Percentiles rank a stretch among this genome's conserved stretches.
Conservation (phyloP, 2,888 invertebrate genomes). For the Troides oblongomaculatus region DNA sequence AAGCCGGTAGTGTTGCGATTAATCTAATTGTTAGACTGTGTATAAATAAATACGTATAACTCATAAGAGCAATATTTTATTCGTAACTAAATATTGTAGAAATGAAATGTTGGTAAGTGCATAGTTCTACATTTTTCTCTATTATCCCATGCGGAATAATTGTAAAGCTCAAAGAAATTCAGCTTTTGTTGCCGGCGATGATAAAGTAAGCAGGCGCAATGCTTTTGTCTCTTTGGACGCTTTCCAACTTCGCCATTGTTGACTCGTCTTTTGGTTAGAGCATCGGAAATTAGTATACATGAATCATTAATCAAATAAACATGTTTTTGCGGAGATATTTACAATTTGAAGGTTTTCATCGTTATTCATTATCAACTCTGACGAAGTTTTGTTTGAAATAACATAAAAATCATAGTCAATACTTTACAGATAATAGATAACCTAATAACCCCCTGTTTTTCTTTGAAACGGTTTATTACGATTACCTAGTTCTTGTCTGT, state of each 20-base stretch:
- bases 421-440: too few relatives aligned
- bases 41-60: too few relatives aligned
- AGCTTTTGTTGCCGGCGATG: conserved; percentile 19
- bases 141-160: conserved; percentile 22
- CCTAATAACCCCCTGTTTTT: too few relatives aligned
- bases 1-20: too few relatives aligned
- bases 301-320: conserved; percentile 9
- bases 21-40: too few relatives aligned
- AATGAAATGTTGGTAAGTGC: conserved; percentile 15
- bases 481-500: too few relatives aligned
- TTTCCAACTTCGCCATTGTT: conserved; percentile 41
- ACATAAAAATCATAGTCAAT: too few relatives aligned
- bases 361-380: not conserved
- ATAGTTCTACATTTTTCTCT: conserved; percentile 21
- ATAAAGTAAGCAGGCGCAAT: conserved; percentile 18
- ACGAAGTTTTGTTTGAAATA: too few relatives aligned
- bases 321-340: not conserved
- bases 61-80: too few relatives aligned
- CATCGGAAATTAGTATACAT: conserved; percentile 15
- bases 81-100: not conserved
- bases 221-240: conserved; percentile 37
- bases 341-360: not conserved
- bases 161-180: conserved; percentile 25
- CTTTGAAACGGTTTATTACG: too few relatives aligned
- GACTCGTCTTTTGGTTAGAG: conserved; percentile 26